Base-by-base conservation (phyloP, 2,888 invertebrate genomes). In the Stenchaetothrips biformis region DNA sequence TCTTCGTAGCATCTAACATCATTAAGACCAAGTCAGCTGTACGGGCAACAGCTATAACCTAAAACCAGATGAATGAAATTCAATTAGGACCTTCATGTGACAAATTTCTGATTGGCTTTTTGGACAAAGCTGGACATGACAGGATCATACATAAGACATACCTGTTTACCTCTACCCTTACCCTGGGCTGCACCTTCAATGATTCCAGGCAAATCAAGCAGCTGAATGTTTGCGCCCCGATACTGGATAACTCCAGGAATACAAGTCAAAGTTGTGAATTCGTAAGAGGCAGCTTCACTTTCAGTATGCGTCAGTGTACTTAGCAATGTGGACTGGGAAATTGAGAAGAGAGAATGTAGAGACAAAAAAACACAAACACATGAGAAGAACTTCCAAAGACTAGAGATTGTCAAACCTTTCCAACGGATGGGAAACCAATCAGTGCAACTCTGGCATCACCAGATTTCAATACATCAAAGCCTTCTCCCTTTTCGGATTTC, bases 1-100 rank as follows among this genome's bases (percentile, higher is more conserved):
- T 97, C 88, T 99, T 99, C 0, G 98, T 97, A 0, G 99, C 99
- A 86, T 99, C 99, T 86, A 99, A 88, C 99, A 99, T 99, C 95
- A 99, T 99, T 48, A 99, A 89, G 62, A 99, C 97, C 84, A 99
- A 89, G 88, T 99, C 99, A 0, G 99, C 97, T 6, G 99, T 99
- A 84, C 99, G 90, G 0, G 99, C 99, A 11, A 99, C 99, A 18
- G 99, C 98, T 86, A 99, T 99, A 13, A 99, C 97, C 90, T 91
- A 84, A 0, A 84, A 81, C 37, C 37, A n/a, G n/a, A 80, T 78
- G 79, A 81, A 81, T 78, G 80, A 77, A 53, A 48, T 59, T 81
- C 25, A 47, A 37, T 67, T 77, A 27, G 4, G 16, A 48, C 78
- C 53, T 79, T 48, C 47, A 79, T 37, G 27, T 79, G 59, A 59